Percentiles rank a stretch among this genome's conserved stretches.
These are phyloP conservation scores for Apis dorsata DNA, from an alignment of 1,140 invertebrate genomes.

Conservation along the genomic window DNA sequence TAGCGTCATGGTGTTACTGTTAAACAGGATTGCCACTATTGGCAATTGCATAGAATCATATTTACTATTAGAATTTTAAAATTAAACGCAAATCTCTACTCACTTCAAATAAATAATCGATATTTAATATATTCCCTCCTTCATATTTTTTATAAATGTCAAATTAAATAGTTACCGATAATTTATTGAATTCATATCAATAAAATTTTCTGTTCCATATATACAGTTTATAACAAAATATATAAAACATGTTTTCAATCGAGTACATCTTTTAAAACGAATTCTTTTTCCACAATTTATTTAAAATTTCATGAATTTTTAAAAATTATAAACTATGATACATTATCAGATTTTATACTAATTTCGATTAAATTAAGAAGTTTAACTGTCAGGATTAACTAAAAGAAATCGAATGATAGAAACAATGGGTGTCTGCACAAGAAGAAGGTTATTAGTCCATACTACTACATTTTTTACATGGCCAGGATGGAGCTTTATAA, in stretches of 20 bases:
- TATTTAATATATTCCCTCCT: background rate
- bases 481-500: constrained; percentile 42
- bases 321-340: background rate
- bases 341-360: background rate
- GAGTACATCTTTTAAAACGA: background rate
- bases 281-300: background rate
- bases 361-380: background rate
- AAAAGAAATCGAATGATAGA: background rate
- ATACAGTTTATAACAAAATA: background rate
- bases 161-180: background rate
- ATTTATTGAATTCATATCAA: background rate
- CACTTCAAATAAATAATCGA: constrained; percentile 13
- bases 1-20: constrained; percentile 14
- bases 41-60: no score
- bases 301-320: background rate
- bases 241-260: background rate
- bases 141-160: background rate
- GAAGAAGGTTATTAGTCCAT: background rate
- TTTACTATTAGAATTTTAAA: no score
- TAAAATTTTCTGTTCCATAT: no score
- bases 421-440: constrained; percentile 39
- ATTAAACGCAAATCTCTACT: background rate
- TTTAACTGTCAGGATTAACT: background rate
- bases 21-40: no score
- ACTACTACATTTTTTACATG: background rate